phyloP scores from a whole-genome alignment of 2,888 invertebrate genomes.

The Cryptocephalus primarius region DNA sequence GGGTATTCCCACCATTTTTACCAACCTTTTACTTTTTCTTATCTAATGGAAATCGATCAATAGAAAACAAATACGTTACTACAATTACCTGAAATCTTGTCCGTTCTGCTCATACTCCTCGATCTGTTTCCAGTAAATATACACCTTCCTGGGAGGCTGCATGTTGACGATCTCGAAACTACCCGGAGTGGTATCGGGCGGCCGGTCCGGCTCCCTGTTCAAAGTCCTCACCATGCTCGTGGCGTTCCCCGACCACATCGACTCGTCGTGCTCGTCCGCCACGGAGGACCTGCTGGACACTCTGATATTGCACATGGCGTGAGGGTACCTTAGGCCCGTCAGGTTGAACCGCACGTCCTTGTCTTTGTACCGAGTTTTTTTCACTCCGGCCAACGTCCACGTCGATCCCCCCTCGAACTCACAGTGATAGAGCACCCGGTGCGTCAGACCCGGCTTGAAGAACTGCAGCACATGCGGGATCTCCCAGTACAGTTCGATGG shows the following conservation, averaged over 20 bases:
- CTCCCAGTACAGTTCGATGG: constrained; percentile 40
- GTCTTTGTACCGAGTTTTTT: constrained; percentile 9
- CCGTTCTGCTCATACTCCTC: constrained; percentile 60
- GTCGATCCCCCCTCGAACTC: constrained; percentile 37
- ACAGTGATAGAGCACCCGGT: constrained; percentile 42
- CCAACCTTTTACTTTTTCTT: too few relatives aligned
- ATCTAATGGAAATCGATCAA: too few relatives aligned
- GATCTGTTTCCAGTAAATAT: constrained; percentile 72
- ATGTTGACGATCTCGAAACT: constrained; percentile 50
- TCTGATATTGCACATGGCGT: constrained; percentile 60
- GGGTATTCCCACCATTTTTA: too few relatives aligned
- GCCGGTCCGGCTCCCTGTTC: constrained; percentile 46
- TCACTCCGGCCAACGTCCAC: constrained; percentile 28
- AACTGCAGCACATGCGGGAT: constrained; percentile 38
- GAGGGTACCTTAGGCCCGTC: constrained; percentile 50
- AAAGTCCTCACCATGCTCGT: constrained; percentile 50
- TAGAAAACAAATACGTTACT: too few relatives aligned
- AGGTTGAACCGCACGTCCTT: constrained; percentile 25
- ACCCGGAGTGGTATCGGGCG: constrained; percentile 62
- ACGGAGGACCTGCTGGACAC: constrained; percentile 52
- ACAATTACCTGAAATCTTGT: constrained; percentile 44
- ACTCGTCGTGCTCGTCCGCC: constrained; percentile 41
- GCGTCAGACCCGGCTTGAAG: constrained; percentile 42
- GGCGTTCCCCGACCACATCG: constrained; percentile 60
- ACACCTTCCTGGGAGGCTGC: constrained; percentile 45